These are phyloP conservation scores for Leucoma salicis DNA, from an alignment of 2,888 invertebrate species.

Conservation along the genomic window DNA sequence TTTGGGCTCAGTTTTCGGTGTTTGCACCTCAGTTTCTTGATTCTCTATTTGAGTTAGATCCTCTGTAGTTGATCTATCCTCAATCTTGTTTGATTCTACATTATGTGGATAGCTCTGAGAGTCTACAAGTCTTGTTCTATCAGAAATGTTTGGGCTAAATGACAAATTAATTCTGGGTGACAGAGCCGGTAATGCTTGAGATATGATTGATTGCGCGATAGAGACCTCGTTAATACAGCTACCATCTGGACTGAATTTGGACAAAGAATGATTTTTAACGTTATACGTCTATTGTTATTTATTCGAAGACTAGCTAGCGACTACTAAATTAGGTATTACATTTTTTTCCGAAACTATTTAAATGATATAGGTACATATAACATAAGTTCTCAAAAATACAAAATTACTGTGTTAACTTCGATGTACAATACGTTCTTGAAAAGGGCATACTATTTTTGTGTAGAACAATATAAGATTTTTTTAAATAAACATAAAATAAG, in stretches of 20 bases:
- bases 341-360: too few relatives aligned
- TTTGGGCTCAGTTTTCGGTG: conserved; percentile 50
- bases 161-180: conserved; percentile 71
- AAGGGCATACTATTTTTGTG: too few relatives aligned
- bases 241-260: conserved; percentile 71
- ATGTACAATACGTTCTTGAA: too few relatives aligned
- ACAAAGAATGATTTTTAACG: conserved; percentile 17
- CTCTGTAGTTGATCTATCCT: conserved; percentile 56
- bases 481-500: too few relatives aligned
- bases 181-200: conserved; percentile 77
- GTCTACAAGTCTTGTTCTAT: conserved; percentile 72
- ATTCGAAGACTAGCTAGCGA: too few relatives aligned
- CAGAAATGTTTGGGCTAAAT: conserved; percentile 72
- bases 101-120: conserved; percentile 40
- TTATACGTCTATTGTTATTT: too few relatives aligned
- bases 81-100: conserved; percentile 66
- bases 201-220: conserved; percentile 80
- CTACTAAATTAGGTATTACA: too few relatives aligned
- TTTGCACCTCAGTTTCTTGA: conserved; percentile 42
- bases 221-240: conserved; percentile 79
- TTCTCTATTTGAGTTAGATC: conserved; percentile 47
- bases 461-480: too few relatives aligned
- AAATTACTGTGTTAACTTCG: too few relatives aligned
- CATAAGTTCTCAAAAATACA: too few relatives aligned
- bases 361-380: too few relatives aligned